Base-by-base conservation (phyloP, 2,888 invertebrate genomes). In the Calliopum simillimum region DNA sequence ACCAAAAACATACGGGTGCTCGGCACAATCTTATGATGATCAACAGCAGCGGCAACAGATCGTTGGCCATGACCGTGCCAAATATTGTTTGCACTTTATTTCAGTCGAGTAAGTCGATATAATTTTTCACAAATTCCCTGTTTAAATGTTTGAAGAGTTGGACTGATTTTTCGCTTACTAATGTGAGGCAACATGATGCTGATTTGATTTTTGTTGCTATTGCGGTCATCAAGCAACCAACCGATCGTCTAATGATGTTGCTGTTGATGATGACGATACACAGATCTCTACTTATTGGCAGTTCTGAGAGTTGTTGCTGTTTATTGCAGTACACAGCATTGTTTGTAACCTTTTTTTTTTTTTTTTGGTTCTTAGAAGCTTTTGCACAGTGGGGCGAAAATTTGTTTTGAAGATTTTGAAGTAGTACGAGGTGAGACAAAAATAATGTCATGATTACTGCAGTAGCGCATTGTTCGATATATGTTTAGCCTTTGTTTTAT, bases 71-170 rank as follows among this genome's bases (percentile, higher is more conserved):
- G 64, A 64, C 64, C 64, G 51, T 64, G 64, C 64, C 51, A 49
- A 64, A 51, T 53, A 41, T 43, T 64, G 53, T 64, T 49, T 64
- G 64, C 64, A 64, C 64, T 64, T 64, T 16, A 64, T 64, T 64
- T 41, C 51, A 43, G 33, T 16, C 47, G 62, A 33, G 33, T 33
- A n/a, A n/a, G n/a, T 47, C 63, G 51, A 21, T 12, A 41, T 64
- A 14, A 44, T 61, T 61, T n/a, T 44, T 43, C 33, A 33, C 61
- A 46, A 46, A 21, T n/a, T n/a, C n/a, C n/a, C 61, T 61, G 46
- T 23, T 61, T 61, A 61, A 61, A 61, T 44, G 19, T 6, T 61
- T 33, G 33, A 8, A 33, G n/a, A n/a, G n/a, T n/a, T n/a, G n/a
- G 44, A n/a, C 61, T 8, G 46, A 61, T 44, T 21, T 44, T n/a